Conservation (phyloP, 2,113 vertebrate species). For the Tautogolabrus adspersus region DNA sequence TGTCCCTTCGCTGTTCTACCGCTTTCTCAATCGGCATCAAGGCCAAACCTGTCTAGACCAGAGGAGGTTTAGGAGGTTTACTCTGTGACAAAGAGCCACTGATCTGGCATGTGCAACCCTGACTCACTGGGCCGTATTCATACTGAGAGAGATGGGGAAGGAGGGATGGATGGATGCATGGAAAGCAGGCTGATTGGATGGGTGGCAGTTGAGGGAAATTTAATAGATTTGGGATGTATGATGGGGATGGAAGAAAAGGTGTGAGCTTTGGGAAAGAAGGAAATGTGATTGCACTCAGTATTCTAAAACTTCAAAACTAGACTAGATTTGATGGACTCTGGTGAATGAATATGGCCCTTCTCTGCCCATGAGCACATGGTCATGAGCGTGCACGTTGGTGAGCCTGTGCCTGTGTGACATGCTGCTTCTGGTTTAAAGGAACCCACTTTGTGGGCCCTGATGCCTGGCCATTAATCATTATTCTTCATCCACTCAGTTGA, state of each 20-base stretch:
- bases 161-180: conserved; percentile 49
- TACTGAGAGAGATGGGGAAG: conserved; percentile 53
- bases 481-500: conserved; percentile 53
- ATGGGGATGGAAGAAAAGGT: conserved; percentile 43
- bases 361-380: conserved; percentile 74
- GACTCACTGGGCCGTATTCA: conserved; percentile 86
- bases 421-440: conserved; percentile 86
- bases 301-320: conserved; percentile 10
- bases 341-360: conserved; percentile 84
- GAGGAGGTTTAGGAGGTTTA: conserved; percentile 76
- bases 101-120: conserved; percentile 80
- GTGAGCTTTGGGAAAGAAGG: conserved; percentile 16
- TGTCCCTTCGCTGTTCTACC: conserved; percentile 81
- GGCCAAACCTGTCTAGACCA: conserved; percentile 76
- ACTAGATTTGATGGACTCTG: conserved; percentile 56
- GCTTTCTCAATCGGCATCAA: conserved; percentile 66
- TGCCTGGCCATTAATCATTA: conserved; percentile 68
- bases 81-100: conserved; percentile 65
- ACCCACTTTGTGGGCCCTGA: conserved; percentile 63
- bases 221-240: conserved; percentile 34
- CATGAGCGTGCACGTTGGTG: conserved; percentile 76
- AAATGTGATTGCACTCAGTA: not conserved
- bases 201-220: conserved; percentile 42
- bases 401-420: conserved; percentile 85
- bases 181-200: conserved; percentile 34